A percentile compares a stretch with the other conserved stretches of the same genome.
phyloP scores from a whole-genome alignment of 2,888 invertebrate species.

The Heliothis peltigera region DNA sequence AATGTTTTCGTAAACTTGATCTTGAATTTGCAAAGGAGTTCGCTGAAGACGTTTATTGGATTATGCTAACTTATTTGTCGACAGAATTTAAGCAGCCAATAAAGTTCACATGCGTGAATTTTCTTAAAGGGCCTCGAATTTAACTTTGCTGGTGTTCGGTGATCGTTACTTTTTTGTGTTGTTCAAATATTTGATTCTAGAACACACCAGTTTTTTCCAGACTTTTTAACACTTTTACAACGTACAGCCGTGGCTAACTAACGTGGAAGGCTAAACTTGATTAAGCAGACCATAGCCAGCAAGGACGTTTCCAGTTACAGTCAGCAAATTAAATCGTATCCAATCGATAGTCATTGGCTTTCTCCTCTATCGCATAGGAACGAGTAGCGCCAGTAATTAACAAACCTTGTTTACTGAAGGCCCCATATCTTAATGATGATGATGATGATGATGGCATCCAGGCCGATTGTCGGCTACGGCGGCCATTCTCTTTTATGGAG shows the following conservation, averaged over 20 bases:
- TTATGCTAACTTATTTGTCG: slow-evolving; percentile 1
- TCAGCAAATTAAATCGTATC: slow-evolving; percentile 22
- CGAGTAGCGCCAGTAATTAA: background rate
- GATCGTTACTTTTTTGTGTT: no score
- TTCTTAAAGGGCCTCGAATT: no score
- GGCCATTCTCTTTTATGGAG: no score
- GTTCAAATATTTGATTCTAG: no score
- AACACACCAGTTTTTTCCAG: no score
- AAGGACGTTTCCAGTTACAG: slow-evolving; percentile 6
- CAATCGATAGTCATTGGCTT: slow-evolving; percentile 10
- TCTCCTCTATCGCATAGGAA: background rate
- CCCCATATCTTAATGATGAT: no score
- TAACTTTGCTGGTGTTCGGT: no score
- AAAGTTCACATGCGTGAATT: no score
- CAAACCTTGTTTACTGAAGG: background rate
- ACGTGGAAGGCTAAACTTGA: background rate
- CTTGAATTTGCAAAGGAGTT: slow-evolving; percentile 26
- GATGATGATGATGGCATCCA: no score
- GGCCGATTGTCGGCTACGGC: no score
- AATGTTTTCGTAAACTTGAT: slow-evolving; percentile 43
- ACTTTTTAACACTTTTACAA: background rate
- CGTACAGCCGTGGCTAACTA: background rate
- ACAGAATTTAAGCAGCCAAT: no score
- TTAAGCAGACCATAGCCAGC: background rate
- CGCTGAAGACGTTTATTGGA: slow-evolving; percentile 1